These are phyloP conservation scores for Patagioenas fasciata DNA, from an alignment of 2,113 vertebrate species.

Conservation along the genomic window DNA sequence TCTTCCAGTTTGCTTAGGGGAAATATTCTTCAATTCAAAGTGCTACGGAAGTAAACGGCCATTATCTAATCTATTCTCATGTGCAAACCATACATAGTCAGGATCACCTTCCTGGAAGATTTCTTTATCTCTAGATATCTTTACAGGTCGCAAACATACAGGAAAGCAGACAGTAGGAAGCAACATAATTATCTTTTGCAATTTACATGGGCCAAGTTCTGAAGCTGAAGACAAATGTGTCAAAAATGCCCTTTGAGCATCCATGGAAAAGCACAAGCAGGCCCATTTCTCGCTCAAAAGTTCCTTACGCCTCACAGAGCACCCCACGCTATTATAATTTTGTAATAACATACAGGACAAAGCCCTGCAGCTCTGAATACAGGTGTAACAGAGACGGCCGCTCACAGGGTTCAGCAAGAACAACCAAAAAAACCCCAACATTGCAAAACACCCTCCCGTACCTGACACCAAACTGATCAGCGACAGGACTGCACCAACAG, in stretches of 20 bases:
- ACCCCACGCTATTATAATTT: neutral
- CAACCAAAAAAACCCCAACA: neutral
- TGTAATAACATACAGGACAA: neutral
- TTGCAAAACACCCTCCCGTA: neutral
- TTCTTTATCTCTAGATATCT: neutral
- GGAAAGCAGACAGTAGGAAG: neutral
- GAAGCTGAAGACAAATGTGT: neutral
- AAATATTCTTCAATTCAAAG: neutral
- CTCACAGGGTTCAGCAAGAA: neutral
- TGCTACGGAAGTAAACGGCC: neutral
- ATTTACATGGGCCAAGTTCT: neutral
- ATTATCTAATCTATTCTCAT: neutral
- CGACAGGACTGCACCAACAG: neutral
- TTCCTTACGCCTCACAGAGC: neutral
- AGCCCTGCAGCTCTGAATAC: neutral
- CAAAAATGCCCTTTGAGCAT: neutral
- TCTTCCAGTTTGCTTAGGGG: neutral
- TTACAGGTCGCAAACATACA: neutral
- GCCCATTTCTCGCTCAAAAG: neutral
- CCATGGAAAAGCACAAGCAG: accelerated
- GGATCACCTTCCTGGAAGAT: neutral
- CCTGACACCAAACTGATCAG: neutral
- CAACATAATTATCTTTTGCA: neutral
- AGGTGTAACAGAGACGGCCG: neutral
- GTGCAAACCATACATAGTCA: neutral